Base-by-base conservation (phyloP, 2,113 vertebrate genomes). In the Phyllopteryx taeniolatus region DNA sequence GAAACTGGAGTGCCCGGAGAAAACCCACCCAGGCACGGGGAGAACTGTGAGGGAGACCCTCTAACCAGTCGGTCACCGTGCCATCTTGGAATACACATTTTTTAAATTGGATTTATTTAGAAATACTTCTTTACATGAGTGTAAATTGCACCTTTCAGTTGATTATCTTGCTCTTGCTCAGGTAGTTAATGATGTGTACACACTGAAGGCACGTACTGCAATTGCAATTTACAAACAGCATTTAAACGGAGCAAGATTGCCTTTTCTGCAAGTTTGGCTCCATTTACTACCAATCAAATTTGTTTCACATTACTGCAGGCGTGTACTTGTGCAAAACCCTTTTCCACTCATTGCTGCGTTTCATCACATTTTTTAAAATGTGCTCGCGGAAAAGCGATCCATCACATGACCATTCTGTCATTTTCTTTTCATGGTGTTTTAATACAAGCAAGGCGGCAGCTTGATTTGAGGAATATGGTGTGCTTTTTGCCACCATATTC, bases 161-260 rank as follows among this genome's bases (percentile, higher is more conserved):
- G 59, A 35, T 19, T 15, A 35, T 61, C 31, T 61, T 19, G 31
- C 11, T 14, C 19, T 65, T 44, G 10, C 43, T 66, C 22, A 66
- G 64, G 64, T 47, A 47, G 43, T 31, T 17, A 66, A 66, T 20
- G 61, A 20, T 19, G 12, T 31, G 13, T 19, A 17, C 59, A 22
- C 53, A 53, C 67, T 14, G 42, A 68, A 42, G 65, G 14, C 66
- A 68, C 33, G 46, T 27, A 42, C 42, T 35, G 33, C 15, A 68
- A 68, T 69, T 46, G 68, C 35, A n/a, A 59, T 63, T 49, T 61
- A 78, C 63, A 79, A 84, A 83, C 43, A 79, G 57, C 43, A 35
- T 80, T 78, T 73, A 77, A 75, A 77, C 22, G 19, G 5, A 46
- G 12, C 53, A 67, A 72, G 51, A 62, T 42, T 68, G 80, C 47